These are phyloP conservation scores for Cebidichthys violaceus DNA, from an alignment of 2,113 vertebrate species.

Conservation along the genomic window DNA sequence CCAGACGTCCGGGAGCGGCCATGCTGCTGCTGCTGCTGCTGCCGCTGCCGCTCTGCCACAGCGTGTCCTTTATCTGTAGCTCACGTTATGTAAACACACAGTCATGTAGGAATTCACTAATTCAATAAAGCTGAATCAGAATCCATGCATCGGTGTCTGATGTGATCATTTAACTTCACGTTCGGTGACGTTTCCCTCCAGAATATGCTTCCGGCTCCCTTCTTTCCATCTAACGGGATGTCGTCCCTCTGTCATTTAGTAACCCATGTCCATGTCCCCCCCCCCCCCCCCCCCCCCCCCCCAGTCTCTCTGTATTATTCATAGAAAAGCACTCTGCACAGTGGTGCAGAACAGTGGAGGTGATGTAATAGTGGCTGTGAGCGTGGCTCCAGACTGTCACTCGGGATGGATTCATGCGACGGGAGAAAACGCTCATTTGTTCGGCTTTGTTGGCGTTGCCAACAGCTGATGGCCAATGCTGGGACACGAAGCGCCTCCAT, in stretches of 20 bases:
- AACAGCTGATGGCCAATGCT: constrained; percentile 9
- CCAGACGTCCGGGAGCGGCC: constrained; percentile 39
- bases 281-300: constrained; percentile 48
- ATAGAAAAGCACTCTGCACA: constrained; percentile 80
- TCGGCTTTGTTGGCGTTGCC: constrained; percentile 40
- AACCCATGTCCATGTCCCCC: constrained; percentile 42
- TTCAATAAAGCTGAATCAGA: constrained; percentile 63
- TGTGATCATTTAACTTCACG: constrained; percentile 43
- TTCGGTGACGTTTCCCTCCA: background rate
- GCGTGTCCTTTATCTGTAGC: constrained; percentile 17
- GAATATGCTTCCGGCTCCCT: background rate
- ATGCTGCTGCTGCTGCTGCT: too few relatives aligned
- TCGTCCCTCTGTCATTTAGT: constrained; percentile 44
- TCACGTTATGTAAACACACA: background rate
- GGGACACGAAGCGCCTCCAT: background rate
- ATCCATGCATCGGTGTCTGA: constrained; percentile 8
- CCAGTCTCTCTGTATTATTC: constrained; percentile 77
- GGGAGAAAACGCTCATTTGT: constrained; percentile 36
- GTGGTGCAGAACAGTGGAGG: constrained; percentile 75
- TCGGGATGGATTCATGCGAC: constrained; percentile 68
- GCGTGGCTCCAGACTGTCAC: constrained; percentile 58
- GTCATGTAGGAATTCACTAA: constrained; percentile 2
- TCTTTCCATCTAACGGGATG: background rate
- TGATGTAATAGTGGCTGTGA: constrained; percentile 75
- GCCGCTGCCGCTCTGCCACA: too few relatives aligned